Percentiles rank a stretch among this genome's conserved stretches.
Conservation (phyloP, 2,797 vertebrate genomes). For the Pygocentrus nattereri region DNA sequence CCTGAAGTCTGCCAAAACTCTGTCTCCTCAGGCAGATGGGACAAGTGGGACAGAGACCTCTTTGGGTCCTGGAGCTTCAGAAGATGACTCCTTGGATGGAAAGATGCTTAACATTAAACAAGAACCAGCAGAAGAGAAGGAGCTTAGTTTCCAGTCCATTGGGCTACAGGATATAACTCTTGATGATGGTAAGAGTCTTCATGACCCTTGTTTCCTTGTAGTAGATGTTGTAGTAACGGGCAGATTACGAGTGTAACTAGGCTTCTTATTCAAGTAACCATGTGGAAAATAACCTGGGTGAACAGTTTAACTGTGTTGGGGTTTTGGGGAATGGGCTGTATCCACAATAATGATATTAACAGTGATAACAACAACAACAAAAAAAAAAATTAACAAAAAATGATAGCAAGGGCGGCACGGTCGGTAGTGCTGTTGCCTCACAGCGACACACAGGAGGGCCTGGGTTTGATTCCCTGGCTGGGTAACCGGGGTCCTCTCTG, state of each 20-base stretch:
- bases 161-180: conserved; percentile 94
- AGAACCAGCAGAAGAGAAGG: conserved; percentile 86
- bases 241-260: background rate
- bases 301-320: too few relatives aligned
- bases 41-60: conserved; percentile 68
- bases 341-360: too few relatives aligned
- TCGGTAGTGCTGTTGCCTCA: too few relatives aligned
- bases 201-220: background rate
- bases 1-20: conserved; percentile 68
- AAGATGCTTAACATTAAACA: conserved; percentile 82
- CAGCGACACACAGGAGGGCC: too few relatives aligned
- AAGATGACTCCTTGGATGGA: conserved; percentile 68
- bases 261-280: too few relatives aligned
- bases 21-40: conserved; percentile 71
- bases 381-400: too few relatives aligned
- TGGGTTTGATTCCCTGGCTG: too few relatives aligned
- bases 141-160: conserved; percentile 81
- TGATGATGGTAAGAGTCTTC: conserved; percentile 89
- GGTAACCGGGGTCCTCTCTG: too few relatives aligned
- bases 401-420: too few relatives aligned
- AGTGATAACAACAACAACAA: too few relatives aligned
- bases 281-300: too few relatives aligned
- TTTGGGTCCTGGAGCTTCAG: conserved; percentile 72
- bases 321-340: too few relatives aligned
- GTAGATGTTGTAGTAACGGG: conserved; percentile 7